Base-by-base conservation (phyloP, 2,888 invertebrate genomes). In the Tetheella fluctuosa region DNA sequence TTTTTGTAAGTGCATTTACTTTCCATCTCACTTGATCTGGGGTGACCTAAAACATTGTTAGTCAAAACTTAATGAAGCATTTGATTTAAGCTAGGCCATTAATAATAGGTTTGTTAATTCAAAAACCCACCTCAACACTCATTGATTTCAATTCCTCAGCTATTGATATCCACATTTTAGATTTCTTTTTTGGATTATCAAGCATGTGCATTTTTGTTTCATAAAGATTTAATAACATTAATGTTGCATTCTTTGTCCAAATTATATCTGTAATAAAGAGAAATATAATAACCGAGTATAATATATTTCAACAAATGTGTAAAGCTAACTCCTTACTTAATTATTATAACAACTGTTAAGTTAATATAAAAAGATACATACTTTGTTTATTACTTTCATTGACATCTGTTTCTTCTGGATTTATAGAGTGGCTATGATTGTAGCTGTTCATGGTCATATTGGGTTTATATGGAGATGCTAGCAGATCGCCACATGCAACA, bases 21-120 rank as follows among this genome's bases (percentile, higher is more conserved):
- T 88, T 88, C 88, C 88, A 88, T 58, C 88, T 74, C 0, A 88
- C 88, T 78, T 88, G 88, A 68, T 88, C 88, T 69, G 88, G 74
- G 42, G 88, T 88, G 30, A 87, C 88, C 88, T 88, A 62, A 58
- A 71, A 74, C 48, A 53, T 55, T 52, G 58, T 54, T 59, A 15
- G 12, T 17, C 12, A 59, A 34, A 34, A 13, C 20, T 54, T 42
- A 23, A 42, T n/a, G 7, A 42, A 2, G 10, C 15, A 10, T 39
- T 39, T 15, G 10, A 39, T 13, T 15, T 3, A 10, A 15, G 15
- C 13, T 15, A 15, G 2, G 12, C 37, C 15, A n/a, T n/a, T n/a
- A n/a, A n/a, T n/a, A n/a, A n/a, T n/a, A 5, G 39, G 15, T 54
- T 15, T 28, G 17, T 10, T 52, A 39, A 52, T 28, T 28, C 1